These are phyloP conservation scores for Torymus tubicola DNA, from an alignment of 2,888 invertebrate species.

Conservation along the genomic window DNA sequence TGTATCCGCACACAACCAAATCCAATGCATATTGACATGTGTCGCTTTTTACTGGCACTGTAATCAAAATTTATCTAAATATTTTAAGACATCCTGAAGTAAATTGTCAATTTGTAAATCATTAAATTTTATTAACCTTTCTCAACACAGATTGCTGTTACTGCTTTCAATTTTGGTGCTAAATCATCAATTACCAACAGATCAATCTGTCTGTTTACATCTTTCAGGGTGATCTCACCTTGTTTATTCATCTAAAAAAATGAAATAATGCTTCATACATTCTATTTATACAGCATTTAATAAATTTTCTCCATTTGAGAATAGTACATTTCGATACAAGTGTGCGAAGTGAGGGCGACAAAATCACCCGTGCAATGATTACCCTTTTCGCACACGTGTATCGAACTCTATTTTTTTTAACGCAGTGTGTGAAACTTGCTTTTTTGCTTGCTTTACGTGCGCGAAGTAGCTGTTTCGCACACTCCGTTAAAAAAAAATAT, in stretches of 20 bases:
- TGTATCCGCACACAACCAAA: conserved; percentile 15
- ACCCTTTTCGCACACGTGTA: too few species aligned
- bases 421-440: too few species aligned
- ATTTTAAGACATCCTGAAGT: background rate
- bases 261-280: background rate
- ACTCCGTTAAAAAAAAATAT: too few species aligned
- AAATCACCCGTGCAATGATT: too few species aligned
- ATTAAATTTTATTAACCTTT: conserved; percentile 13
- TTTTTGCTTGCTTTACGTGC: too few species aligned
- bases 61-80: background rate
- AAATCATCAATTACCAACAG: conserved; percentile 29
- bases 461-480: too few species aligned
- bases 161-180: conserved; percentile 13
- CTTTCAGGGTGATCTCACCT: conserved; percentile 1
- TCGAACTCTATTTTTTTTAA: too few species aligned
- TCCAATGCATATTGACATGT: conserved; percentile 30
- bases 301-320: background rate
- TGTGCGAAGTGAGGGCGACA: too few species aligned
- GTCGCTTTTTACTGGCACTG: conserved; percentile 22
- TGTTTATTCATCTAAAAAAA: conserved; percentile 39
- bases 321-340: too few species aligned
- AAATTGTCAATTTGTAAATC: background rate
- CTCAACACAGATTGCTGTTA: conserved; percentile 8
- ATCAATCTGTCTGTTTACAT: conserved; percentile 24
- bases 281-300: background rate